These are phyloP conservation scores for Caenorhabditis briggsae DNA, from an alignment of 1,140 invertebrate genomes.

Conservation along the genomic window DNA sequence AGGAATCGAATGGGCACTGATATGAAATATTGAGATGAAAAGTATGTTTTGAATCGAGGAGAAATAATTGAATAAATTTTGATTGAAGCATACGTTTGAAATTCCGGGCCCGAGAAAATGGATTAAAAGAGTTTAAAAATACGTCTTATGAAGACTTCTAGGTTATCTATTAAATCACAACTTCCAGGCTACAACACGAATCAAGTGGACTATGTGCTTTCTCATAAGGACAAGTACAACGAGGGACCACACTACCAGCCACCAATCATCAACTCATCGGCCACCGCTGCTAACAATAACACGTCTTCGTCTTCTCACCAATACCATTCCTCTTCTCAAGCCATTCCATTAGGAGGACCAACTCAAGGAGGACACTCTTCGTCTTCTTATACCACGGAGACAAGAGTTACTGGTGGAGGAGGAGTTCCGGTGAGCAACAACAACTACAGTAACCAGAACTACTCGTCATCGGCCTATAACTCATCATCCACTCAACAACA, in stretches of 20 bases:
- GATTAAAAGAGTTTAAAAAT: too few species aligned
- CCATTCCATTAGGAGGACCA: slow-evolving; percentile 35
- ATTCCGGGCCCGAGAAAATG: too few species aligned
- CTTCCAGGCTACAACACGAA: slow-evolving; percentile 61
- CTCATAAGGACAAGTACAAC: slow-evolving; percentile 38
- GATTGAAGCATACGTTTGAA: too few species aligned
- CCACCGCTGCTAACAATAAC: slow-evolving; percentile 29
- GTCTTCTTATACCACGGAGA: slow-evolving; percentile 21
- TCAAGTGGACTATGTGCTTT: slow-evolving; percentile 46
- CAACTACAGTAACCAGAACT: slow-evolving; percentile 49
- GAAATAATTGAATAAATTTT: too few species aligned
- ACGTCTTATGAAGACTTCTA: too few species aligned
- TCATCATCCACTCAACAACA: slow-evolving; percentile 32
- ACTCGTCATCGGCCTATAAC: slow-evolving; percentile 24
- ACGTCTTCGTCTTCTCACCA: slow-evolving; percentile 26
- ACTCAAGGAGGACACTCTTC: slow-evolving; percentile 18
- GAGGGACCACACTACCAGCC: slow-evolving; percentile 20
- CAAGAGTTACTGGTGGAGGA: slow-evolving; percentile 34
- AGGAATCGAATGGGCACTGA: background rate
- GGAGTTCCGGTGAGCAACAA: slow-evolving; percentile 32
- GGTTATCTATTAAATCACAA: background rate
- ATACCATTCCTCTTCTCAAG: slow-evolving; percentile 23
- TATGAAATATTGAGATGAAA: background rate
- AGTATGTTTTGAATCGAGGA: background rate
- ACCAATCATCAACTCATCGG: slow-evolving; percentile 36